Evolutionary conservation across 2,797 vertebrate species (phyloP).

Genomic region (Lutjanus campechanus): DNA sequence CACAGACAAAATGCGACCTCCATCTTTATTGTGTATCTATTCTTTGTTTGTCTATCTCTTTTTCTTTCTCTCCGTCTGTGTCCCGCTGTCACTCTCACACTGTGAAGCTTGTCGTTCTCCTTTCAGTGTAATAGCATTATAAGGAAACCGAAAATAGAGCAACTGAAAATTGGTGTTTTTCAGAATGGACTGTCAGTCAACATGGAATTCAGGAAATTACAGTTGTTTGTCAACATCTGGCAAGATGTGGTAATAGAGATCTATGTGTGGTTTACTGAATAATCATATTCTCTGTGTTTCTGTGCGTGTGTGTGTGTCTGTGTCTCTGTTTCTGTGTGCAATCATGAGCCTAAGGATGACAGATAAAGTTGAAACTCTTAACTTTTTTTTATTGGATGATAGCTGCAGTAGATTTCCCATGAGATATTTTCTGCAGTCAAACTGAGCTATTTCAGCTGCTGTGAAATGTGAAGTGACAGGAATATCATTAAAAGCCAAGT

Average conservation of each 20-base stretch:
- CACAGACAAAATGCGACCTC: constrained; percentile 25
- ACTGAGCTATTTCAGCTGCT: constrained; percentile 48
- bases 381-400: constrained; percentile 56
- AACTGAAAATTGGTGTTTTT: constrained; percentile 50
- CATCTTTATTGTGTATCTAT: constrained; percentile 37
- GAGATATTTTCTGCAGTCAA: constrained; percentile 48
- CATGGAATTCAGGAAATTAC: constrained; percentile 51
- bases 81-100: constrained; percentile 38
- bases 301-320: neutral
- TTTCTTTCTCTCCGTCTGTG: neutral
- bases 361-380: constrained; percentile 50
- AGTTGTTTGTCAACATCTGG: constrained; percentile 61
- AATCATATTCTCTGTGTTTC: neutral
- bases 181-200: constrained; percentile 44
- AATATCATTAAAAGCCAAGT: too few species aligned
- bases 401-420: constrained; percentile 57
- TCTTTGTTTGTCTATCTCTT: constrained; percentile 9
- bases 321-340: constrained; percentile 7
- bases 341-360: constrained; percentile 47
- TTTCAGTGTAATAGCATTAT: constrained; percentile 52
- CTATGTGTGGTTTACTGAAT: constrained; percentile 34
- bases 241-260: constrained; percentile 60
- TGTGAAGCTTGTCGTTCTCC: constrained; percentile 54
- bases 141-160: constrained; percentile 54
- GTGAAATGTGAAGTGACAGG: constrained; percentile 40